Base-by-base conservation (phyloP, 2,797 vertebrate genomes). In the Sebastes taczanowskii region DNA sequence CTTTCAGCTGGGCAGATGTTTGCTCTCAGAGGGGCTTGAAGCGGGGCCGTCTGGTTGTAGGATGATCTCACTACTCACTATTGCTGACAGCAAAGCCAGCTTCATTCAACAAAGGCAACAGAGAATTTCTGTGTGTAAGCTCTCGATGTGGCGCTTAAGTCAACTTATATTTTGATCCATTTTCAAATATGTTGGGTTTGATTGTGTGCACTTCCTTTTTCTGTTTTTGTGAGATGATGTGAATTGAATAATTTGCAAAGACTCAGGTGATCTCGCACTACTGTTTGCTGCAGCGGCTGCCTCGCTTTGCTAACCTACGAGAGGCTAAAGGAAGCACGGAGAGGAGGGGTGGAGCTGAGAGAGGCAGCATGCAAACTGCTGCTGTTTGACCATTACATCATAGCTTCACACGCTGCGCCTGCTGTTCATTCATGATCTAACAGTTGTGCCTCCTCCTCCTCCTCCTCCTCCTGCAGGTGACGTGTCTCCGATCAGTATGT, bases 401-500 rank as follows among this genome's bases (percentile, higher is more conserved):
- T 94, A 91, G 90, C 86, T 92, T 91, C 92, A 93, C 94, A 92
- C 92, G 86, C 90, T 91, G 87, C 85, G 83, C 90, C 88, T 89
- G 89, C 90, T 92, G 89, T 93, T 93, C 89, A 92, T 93, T 93
- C 92, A 93, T 92, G 88, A 87, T 92, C 90, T 93, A 88, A 94
- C 91, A 60, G 76, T 82, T 82, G 85, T 90, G 80, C 85, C 85
- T 77, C 81, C 78, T 76, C 59, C 71, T 70, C 63, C 74, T 65
- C 23, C 23, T 23, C 63, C 74, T 65, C 23, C 23, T 23, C 23
- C 23, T 23, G 64, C 95, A 99, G 99, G 98, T 98, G 99, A 99
- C 97, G 98, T 99, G 90, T 99, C 98, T 92, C 99, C 99, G 78
- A 99, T 99, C 97, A 99, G 97, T 93, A 99, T 99, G 99, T 99